Evolutionary conservation across 1,140 invertebrate species (phyloP), one percentile per base, ranked within the genome.

Genomic region (Drosophila takahashii): DNA sequence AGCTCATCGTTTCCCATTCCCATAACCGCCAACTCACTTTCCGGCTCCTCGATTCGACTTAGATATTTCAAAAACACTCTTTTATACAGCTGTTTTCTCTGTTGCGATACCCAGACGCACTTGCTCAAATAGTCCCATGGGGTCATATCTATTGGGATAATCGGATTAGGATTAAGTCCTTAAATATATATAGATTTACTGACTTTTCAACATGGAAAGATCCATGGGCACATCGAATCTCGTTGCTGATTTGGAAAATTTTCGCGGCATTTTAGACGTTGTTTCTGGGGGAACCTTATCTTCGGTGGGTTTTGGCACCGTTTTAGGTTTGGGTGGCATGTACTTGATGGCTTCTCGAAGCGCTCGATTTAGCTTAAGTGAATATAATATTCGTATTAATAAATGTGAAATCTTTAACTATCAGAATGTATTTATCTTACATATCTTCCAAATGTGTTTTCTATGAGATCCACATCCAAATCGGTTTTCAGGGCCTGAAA

Each of bases 211-310:
- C 61, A 93, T 93, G 44, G 91, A 76, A 44, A 94, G 93, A 66
- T 94, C 93, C 54, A 95, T 80, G 9, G 94, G 93, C 3, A 95
- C 85, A 90, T 95, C 95, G 74, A 95, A 95, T 65, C 95, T 92
- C 1, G 94, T 94, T 39, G 93, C 94, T 34, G 94, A 93, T 52
- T 95, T 93, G 0, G 94, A 94, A 90, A 95, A 95, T 15, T 94
- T 93, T 22, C 95, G 87, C 1, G 94, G 95, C 58, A 94, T 90
- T 48, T 93, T 93, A 11, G 77, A 84, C 0, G 73, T 83, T 4
- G 54, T 42, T 26, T 64, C 48, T 27, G 71, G 34, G 3, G 79
- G 60, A 7, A 84, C 64, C 11, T 66, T 48, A 10, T 89, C 84
- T 4, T 89, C 85, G 0, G 47, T 15, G 4, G 65, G 37, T 15